Evolutionary conservation across 2,888 invertebrate genomes (phyloP), one percentile per base, ranked within the genome.

Genomic region (Melieria omissa): DNA sequence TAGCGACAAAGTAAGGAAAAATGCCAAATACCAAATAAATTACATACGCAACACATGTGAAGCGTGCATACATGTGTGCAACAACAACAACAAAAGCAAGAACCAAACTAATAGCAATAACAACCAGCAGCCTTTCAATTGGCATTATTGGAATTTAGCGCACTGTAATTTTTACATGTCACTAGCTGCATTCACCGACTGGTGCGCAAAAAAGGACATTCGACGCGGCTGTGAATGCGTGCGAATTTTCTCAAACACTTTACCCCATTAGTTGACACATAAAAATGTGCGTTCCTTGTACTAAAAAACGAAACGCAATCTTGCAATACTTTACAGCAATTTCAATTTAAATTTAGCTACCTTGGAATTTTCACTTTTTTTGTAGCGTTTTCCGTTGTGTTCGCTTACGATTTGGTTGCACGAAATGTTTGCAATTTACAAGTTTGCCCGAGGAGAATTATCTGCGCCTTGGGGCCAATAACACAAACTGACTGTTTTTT

Each of bases 381-480:
- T 46, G 14, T 16, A 54, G 44, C 61, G 42, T 9, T 58, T 55
- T 41, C 6, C 29, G 7, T 9, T 6, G 42, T 60, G 6, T 12
- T 45, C 12, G 2, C 29, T 29, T 29, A 29, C 29, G 14, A 41
- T 58, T 58, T 8, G 10, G 5, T 16, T 49, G 49, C 4, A 12
- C 6, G 2, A 44, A 67, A 49, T 16, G 64, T 64, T 64, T 42
- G 58, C 65, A 71, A 66, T 63, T 63, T 63, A 52, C 52, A 64
- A 64, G 62, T 64, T 67, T 60, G 12, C 47, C 46, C 58, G 57
- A 68, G 45, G 72, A 75, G 74, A 77, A 74, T 78, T 78, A 78
- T 79, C 63, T 70, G 75, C 73, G 75, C 65, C 79, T 76, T 71
- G 79, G 79, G 79, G 77, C 77, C 73, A 75, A 78, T 78, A 71